Conservation (phyloP, 2,797 vertebrate species). For the Etheostoma nigrum region DNA sequence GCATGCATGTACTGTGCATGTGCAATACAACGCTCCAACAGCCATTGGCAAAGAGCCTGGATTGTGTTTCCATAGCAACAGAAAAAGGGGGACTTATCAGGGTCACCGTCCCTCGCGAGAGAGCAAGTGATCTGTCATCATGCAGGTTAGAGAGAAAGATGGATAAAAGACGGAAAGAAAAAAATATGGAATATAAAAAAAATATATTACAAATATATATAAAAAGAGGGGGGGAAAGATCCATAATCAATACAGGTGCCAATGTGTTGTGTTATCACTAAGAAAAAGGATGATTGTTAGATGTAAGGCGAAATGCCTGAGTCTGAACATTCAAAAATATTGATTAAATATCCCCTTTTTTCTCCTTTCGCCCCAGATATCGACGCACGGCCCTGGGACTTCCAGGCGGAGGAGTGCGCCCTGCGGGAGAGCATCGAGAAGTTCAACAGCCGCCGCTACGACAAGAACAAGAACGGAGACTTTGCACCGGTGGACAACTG, state of each 20-base stretch:
- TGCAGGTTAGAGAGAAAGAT: constrained; percentile 16
- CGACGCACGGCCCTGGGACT: constrained; percentile 96
- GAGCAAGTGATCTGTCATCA: constrained; percentile 57
- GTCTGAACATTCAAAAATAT: background rate
- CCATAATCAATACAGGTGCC: background rate
- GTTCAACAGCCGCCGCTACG: constrained; percentile 94
- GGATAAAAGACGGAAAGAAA: background rate
- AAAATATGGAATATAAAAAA: background rate
- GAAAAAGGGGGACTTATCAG: constrained; percentile 53
- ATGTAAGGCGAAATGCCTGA: background rate
- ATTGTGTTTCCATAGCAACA: constrained; percentile 74
- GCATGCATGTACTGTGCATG: background rate
- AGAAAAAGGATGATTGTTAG: background rate
- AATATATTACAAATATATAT: background rate
- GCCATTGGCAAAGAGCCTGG: constrained; percentile 22
- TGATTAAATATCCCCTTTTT: background rate
- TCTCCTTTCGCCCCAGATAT: constrained; percentile 84
- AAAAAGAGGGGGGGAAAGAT: background rate
- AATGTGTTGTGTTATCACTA: background rate
- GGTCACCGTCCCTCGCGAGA: constrained; percentile 55
- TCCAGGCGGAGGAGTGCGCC: constrained; percentile 97
- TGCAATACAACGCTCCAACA: constrained; percentile 20
- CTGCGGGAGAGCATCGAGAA: constrained; percentile 94
- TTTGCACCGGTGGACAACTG: constrained; percentile 97
- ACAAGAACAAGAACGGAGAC: constrained; percentile 87